Base-by-base conservation (phyloP, 1,140 invertebrate genomes). In the Pantala flavescens region DNA sequence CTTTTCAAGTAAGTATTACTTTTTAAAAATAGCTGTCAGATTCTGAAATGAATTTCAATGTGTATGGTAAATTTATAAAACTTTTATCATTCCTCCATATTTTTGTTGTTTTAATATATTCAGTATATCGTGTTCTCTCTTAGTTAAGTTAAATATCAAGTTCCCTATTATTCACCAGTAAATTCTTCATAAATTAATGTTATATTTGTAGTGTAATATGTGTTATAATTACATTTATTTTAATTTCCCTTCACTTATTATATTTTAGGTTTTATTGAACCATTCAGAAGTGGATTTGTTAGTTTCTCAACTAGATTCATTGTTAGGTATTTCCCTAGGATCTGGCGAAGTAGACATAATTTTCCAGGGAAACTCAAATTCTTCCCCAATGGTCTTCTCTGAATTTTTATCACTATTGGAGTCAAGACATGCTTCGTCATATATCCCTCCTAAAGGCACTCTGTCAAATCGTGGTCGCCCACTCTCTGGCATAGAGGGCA, bases 281-380 rank as follows among this genome's bases (percentile, higher is more conserved):
- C 12, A 14, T 16, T 71, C 85, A 36, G 90, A 91, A 83, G 89
- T 89, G 0, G 87, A 86, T 36, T 82, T 86, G 76, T 84, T 91
- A 24, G 86, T 87, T 9, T 88, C 89, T 71, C 86, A 89, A 77
- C 81, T 91, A 23, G 87, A 89, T 5, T 86, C 83, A 72, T 90
- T 88, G 7, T 81, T 91, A 5, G 90, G 89, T 2, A 82, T 88
- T 24, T 63, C 83, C 85, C 23, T 91, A 89, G 87, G 90, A 91
- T 77, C 82, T 87, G 7, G 84, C 84, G 11, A 88, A 90, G 78
- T 91, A 90, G 82, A 85, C 87, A 55, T 85, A 86, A 14, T 80
- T 91, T 7, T 86, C 88, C 12, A 81, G 84, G 24, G 12, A 19
- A 19, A 21, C 12, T 3, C n/a, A 63, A 19, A 16, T 16, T 3